Evolutionary conservation across 2,888 invertebrate genomes (phyloP), one percentile per base, ranked within the genome.

Genomic region (Lamellibrachia satsuma): DNA sequence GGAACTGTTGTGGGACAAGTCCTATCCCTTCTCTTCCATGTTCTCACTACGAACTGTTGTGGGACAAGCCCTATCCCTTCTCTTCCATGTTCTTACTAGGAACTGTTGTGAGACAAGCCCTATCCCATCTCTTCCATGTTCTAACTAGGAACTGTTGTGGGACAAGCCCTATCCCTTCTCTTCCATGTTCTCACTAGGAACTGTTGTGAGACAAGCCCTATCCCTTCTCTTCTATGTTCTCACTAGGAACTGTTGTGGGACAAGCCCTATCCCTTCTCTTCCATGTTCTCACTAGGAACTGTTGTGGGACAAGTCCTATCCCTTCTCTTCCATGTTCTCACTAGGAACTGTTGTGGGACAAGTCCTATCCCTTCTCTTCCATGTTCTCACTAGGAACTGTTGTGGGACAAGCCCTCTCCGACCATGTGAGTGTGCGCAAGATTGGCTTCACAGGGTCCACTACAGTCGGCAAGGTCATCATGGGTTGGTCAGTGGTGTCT

Each of bases 381-480:
- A 9, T 75, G 75, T 52, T 8, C 39, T 8, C 93, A 92, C 2
- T 93, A 97, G 98, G 98, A 2, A 97, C 98, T 0, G 97, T 97
- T 2, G 97, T 98, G 27, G 99, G 99, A 0, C 98, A 98, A 96
- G 98, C 99, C 0, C 97, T 99, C 55, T 98, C 98, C 0, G 98
- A 98, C 94, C 99, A 99, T 96, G 98, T 98, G 0, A 97, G 98
- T 2, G 97, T 99, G 0, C 97, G 99, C 94, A 99, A 99, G 96
- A 97, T 99, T 0, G 99, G 99, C 2, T 99, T 99, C 96, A 99
- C 99, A 0, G 99, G 99, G 52, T 99, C 99, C 93, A 99, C 99
- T 0, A 98, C 98, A 94, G 97, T 99, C 92, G 99, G 99, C 93
- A 98, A 98, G 96, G 97, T 98, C 0, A 99, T 99, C 93, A 99